These are phyloP conservation scores for Cryptotis parvus DNA, from an alignment of 2,113 vertebrate genomes.

Conservation along the genomic window DNA sequence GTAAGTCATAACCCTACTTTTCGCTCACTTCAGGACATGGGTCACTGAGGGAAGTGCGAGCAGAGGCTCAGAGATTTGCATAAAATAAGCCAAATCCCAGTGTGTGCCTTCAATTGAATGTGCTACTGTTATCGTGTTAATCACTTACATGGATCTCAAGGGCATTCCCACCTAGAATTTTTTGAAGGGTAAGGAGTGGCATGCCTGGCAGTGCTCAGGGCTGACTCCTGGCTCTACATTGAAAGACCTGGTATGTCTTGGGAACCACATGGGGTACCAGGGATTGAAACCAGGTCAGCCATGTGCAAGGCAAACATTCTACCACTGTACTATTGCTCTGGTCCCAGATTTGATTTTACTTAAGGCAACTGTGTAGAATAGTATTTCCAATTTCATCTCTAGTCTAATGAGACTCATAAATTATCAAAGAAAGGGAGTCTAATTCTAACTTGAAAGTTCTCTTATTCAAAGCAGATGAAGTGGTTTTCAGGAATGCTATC, in stretches of 20 bases:
- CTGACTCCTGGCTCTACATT: too few species aligned
- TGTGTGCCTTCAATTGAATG: too few species aligned
- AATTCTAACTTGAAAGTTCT: neutral
- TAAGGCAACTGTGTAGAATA: neutral
- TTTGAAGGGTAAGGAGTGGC: too few species aligned
- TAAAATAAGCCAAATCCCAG: too few species aligned
- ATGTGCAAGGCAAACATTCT: too few species aligned
- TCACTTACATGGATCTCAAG: too few species aligned
- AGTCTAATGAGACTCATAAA: neutral
- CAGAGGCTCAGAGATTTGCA: neutral
- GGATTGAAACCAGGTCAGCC: too few species aligned
- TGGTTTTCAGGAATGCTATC: neutral
- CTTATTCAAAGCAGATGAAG: neutral
- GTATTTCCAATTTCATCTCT: too few species aligned
- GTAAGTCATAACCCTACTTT: neutral
- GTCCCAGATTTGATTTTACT: neutral
- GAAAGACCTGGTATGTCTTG: too few species aligned
- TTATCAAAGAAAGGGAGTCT: slow-evolving; percentile 18
- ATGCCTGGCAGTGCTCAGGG: neutral
- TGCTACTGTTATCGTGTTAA: too few species aligned
- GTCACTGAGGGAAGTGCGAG: neutral
- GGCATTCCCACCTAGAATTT: too few species aligned
- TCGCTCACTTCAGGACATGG: neutral
- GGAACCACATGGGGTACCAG: neutral
- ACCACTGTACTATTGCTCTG: too few species aligned